phyloP scores from a whole-genome alignment of 2,888 invertebrate genomes.

The Podotricha telesiphe region DNA sequence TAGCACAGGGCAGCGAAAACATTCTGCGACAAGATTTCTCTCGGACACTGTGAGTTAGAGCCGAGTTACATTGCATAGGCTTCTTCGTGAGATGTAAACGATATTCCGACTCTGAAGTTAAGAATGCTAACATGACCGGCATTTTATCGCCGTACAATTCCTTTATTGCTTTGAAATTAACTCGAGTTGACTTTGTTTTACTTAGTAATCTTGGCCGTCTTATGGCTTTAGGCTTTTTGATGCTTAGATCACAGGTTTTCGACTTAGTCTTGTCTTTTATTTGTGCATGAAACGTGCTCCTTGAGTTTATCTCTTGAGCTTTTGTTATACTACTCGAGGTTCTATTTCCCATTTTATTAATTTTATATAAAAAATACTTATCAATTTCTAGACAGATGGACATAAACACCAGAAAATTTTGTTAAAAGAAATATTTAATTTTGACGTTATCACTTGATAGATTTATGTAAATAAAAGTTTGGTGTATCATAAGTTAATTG shows the following conservation, averaged over 20 bases:
- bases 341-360: constrained; percentile 50
- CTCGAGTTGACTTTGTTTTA: constrained; percentile 40
- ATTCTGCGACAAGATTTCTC: constrained; percentile 44
- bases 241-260: constrained; percentile 17
- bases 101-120: constrained; percentile 46
- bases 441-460: constrained; percentile 25
- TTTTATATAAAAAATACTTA: neutral
- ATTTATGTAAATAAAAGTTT: constrained; percentile 4
- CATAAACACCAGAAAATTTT: constrained; percentile 24
- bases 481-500: neutral
- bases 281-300: constrained; percentile 23
- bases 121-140: constrained; percentile 51
- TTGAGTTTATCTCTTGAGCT: constrained; percentile 37
- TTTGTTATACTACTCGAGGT: constrained; percentile 41
- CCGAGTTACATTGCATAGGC: constrained; percentile 45
- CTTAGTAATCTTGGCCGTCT: constrained; percentile 41
- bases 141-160: constrained; percentile 45
- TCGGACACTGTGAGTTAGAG: constrained; percentile 43
- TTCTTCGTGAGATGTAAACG: constrained; percentile 38
- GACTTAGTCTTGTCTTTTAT: neutral
- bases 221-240: constrained; percentile 40
- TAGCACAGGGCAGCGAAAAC: constrained; percentile 51
- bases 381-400: neutral
- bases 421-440: constrained; percentile 32
- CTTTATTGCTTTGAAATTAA: constrained; percentile 46